Percentiles rank a stretch among this genome's conserved stretches.
Conservation (phyloP, 2,888 invertebrate species). For the Lycia hirtaria region DNA sequence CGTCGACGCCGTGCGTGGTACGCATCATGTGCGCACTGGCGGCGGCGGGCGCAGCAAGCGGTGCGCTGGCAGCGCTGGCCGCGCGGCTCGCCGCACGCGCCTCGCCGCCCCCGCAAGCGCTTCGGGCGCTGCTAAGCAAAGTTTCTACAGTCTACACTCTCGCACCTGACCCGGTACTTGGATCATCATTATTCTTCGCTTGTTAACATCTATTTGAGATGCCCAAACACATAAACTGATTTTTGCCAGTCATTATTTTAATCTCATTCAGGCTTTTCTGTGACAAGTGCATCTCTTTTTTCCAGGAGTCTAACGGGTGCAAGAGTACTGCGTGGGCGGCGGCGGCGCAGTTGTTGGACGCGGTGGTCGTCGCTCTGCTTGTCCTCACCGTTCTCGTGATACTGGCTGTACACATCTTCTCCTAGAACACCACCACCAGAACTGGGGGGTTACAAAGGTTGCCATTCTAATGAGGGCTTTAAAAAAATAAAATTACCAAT, state of each 20-base stretch:
- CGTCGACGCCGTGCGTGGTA: slow-evolving; percentile 49
- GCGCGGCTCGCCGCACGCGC: slow-evolving; percentile 50
- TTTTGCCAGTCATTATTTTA: no score
- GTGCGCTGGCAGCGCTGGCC: slow-evolving; percentile 56
- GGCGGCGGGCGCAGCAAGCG: slow-evolving; percentile 51
- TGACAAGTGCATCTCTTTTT: no score
- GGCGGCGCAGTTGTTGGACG: slow-evolving; percentile 64
- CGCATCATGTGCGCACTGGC: slow-evolving; percentile 52
- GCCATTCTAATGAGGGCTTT: no score
- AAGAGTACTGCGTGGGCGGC: slow-evolving; percentile 64
- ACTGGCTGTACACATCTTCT: slow-evolving; percentile 35
- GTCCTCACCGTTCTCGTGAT: slow-evolving; percentile 51
- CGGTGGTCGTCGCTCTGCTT: slow-evolving; percentile 47
- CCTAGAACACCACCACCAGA: not conserved
- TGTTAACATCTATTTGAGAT: no score
- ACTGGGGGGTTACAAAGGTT: no score
- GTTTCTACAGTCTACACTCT: slow-evolving; percentile 49
- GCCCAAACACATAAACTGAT: no score
- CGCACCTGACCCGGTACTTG: slow-evolving; percentile 47
- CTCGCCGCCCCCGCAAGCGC: slow-evolving; percentile 51
- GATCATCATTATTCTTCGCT: no score
- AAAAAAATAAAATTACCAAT: no score
- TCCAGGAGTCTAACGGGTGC: slow-evolving; percentile 28
- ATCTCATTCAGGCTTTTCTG: no score
- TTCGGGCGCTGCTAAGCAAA: slow-evolving; percentile 49